phyloP scores from a whole-genome alignment of 1,140 invertebrate genomes.

The Gonioctena quinquepunctata region DNA sequence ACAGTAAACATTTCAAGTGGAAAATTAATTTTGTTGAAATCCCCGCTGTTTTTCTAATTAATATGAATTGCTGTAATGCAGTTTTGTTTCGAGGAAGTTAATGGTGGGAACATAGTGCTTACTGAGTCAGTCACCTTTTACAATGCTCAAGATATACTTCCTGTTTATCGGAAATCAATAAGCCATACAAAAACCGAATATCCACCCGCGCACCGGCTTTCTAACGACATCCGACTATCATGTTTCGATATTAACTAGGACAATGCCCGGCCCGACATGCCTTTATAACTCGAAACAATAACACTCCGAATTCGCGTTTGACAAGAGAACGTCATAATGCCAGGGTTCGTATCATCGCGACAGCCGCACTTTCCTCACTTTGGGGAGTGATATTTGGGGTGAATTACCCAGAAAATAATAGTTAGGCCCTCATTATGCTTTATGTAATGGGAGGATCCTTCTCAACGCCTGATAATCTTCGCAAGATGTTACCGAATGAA shows the following conservation, averaged over 20 bases:
- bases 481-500: constrained; percentile 18
- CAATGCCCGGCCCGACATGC: background rate
- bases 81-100: too few relatives aligned
- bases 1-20: too few relatives aligned
- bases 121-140: background rate
- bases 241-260: background rate
- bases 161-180: background rate
- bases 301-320: constrained; percentile 1
- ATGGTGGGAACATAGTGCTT: too few relatives aligned
- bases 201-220: background rate
- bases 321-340: constrained; percentile 14
- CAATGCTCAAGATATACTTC: background rate
- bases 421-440: constrained; percentile 23
- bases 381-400: constrained; percentile 19
- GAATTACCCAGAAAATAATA: constrained; percentile 24
- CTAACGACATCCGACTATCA: background rate
- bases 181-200: background rate
- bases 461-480: constrained; percentile 12
- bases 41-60: too few relatives aligned
- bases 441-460: constrained; percentile 8
- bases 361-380: constrained; percentile 12
- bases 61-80: too few relatives aligned
- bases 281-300: constrained; percentile 1
- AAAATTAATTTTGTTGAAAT: too few relatives aligned
- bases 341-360: constrained; percentile 5